Conservation (phyloP, 2,888 invertebrate species). For the Volucella inanis region DNA sequence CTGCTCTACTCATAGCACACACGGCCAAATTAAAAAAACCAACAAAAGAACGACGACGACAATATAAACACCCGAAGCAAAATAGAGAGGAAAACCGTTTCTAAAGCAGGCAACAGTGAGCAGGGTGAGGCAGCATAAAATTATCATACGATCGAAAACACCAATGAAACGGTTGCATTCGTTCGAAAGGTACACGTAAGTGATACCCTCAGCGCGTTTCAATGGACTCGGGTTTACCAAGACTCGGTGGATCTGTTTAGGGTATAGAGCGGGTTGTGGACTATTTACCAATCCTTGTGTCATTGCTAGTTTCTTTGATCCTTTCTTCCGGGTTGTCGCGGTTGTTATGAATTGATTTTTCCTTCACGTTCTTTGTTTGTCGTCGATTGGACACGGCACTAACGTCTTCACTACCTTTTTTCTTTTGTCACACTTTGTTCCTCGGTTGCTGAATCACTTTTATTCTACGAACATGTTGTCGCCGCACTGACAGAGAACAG, state of each 20-base stretch:
- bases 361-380: constrained; percentile 29
- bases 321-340: constrained; percentile 29
- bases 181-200: constrained; percentile 66
- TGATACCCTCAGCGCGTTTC: constrained; percentile 29
- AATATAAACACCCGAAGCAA: constrained; percentile 23
- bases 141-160: constrained; percentile 69
- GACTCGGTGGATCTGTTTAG: background rate
- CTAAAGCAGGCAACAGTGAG: constrained; percentile 15
- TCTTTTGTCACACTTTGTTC: constrained; percentile 14
- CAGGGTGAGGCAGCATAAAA: constrained; percentile 36
- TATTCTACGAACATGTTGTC: constrained; percentile 2
- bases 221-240: constrained; percentile 6
- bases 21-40: constrained; percentile 13
- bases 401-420: constrained; percentile 20
- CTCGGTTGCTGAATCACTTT: constrained; percentile 34
- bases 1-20: background rate
- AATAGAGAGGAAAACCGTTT: constrained; percentile 23
- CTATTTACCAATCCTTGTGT: constrained; percentile 74
- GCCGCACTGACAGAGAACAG: constrained; percentile 1
- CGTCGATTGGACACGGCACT: constrained; percentile 34
- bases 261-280: constrained; percentile 7
- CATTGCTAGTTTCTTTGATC: constrained; percentile 63
- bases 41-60: constrained; percentile 10
- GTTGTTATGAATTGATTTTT: constrained; percentile 57
- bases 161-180: constrained; percentile 69